Evolutionary conservation across 1,140 invertebrate species (phyloP).

Genomic region (Ooceraea biroi): DNA sequence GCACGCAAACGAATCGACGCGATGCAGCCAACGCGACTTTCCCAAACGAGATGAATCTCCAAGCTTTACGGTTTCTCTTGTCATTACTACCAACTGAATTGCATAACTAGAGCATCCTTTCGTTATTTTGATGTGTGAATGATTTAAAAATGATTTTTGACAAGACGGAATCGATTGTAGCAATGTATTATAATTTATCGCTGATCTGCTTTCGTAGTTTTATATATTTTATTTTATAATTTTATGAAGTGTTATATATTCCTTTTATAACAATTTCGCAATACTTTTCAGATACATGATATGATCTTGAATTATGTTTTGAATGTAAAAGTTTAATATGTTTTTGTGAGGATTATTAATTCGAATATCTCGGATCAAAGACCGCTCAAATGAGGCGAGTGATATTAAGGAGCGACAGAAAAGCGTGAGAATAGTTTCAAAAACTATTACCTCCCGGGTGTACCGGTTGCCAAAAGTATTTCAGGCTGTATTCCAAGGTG

Average conservation of each 20-base stretch:
- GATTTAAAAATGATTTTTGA: no score
- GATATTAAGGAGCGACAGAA: background rate
- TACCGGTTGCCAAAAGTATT: constrained; percentile 55
- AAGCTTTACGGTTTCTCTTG: background rate
- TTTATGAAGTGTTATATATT: background rate
- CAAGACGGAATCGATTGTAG: no score
- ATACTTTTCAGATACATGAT: background rate
- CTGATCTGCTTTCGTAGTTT: no score
- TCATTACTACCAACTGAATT: constrained; percentile 11
- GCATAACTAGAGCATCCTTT: background rate
- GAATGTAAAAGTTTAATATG: background rate
- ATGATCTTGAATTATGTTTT: background rate
- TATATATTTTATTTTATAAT: background rate
- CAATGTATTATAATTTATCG: no score
- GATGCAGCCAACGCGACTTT: constrained; percentile 29
- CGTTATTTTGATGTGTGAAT: background rate
- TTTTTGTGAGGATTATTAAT: background rate
- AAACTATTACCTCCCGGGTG: constrained; percentile 46
- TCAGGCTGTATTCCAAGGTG: constrained; percentile 64
- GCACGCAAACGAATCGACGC: constrained; percentile 37
- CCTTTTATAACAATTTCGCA: background rate
- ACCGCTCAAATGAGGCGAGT: background rate
- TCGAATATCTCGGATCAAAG: background rate
- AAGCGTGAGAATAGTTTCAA: constrained; percentile 28
- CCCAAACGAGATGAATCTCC: constrained; percentile 17